Conservation (phyloP, 2,113 vertebrate species). For the Pomatorhinus ruficollis region DNA sequence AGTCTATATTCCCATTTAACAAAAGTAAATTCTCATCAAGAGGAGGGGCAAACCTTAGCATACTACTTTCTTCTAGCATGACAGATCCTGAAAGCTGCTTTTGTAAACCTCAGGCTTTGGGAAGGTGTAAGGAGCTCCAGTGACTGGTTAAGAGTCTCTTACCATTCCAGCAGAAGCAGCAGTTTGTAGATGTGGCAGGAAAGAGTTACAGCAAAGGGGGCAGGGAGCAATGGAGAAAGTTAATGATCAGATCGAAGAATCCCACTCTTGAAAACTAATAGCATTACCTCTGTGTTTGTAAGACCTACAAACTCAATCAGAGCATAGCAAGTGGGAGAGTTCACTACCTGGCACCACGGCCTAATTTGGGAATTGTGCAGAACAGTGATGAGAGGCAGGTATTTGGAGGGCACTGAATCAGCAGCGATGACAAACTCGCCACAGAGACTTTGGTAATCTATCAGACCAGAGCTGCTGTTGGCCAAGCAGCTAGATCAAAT, state of each 20-base stretch:
- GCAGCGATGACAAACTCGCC: neutral
- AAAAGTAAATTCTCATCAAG: neutral
- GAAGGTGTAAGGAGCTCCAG: neutral
- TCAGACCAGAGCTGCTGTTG: neutral
- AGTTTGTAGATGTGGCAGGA: neutral
- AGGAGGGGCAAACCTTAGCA: neutral
- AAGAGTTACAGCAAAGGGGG: neutral
- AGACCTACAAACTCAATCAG: slow-evolving; percentile 26
- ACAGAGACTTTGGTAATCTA: neutral
- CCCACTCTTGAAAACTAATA: neutral
- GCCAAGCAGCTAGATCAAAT: neutral
- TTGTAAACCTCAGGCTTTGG: neutral
- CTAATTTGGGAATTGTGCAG: neutral
- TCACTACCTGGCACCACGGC: neutral
- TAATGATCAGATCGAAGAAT: slow-evolving; percentile 2
- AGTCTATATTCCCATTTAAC: neutral
- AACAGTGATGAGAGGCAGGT: neutral
- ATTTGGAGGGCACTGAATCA: slow-evolving; percentile 5
- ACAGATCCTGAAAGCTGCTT: neutral
- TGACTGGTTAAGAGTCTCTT: neutral
- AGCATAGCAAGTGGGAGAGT: neutral
- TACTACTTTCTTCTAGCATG: neutral
- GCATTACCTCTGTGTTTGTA: neutral
- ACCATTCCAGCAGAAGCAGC: neutral
- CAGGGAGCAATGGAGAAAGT: neutral